These are phyloP conservation scores for Bubo blakistoni DNA, from an alignment of 2,113 vertebrate species.

Conservation along the genomic window DNA sequence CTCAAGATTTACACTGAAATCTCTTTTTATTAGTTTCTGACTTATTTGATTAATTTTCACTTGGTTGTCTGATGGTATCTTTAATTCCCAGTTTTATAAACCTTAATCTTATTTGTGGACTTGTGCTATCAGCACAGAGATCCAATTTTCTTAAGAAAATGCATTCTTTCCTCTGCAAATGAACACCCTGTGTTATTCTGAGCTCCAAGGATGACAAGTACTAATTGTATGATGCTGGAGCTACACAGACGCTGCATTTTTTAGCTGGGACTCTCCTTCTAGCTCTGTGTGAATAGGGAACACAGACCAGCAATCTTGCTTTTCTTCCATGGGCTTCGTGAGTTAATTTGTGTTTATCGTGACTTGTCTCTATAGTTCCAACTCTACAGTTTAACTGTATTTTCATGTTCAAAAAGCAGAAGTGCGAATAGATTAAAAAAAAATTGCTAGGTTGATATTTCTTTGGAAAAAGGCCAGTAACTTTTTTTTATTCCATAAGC, in stretches of 20 bases:
- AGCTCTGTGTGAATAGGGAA: constrained; percentile 26
- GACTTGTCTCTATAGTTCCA: constrained; percentile 54
- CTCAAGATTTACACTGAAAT: background rate
- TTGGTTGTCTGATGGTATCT: background rate
- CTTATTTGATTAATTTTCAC: background rate
- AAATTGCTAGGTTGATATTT: background rate
- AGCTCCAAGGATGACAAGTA: constrained; percentile 39
- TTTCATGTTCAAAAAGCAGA: background rate
- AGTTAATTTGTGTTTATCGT: constrained; percentile 22
- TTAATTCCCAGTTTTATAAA: background rate
- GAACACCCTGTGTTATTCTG: constrained; percentile 8
- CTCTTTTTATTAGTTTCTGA: background rate
- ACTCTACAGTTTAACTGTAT: background rate
- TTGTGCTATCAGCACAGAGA: background rate
- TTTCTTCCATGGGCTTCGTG: background rate
- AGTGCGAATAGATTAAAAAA: background rate
- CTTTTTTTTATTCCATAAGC: background rate
- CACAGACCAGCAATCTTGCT: background rate
- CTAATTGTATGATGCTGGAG: constrained; percentile 36
- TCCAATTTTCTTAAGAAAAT: background rate
- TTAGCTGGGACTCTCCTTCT: constrained; percentile 11
- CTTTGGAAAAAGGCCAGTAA: background rate
- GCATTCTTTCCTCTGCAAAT: background rate
- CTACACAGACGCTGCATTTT: constrained; percentile 42
- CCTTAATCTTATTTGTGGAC: background rate